Evolutionary conservation across 1,140 invertebrate species (phyloP), one percentile per base, ranked within the genome.

Genomic region (Lordiphosa clarofinis): DNA sequence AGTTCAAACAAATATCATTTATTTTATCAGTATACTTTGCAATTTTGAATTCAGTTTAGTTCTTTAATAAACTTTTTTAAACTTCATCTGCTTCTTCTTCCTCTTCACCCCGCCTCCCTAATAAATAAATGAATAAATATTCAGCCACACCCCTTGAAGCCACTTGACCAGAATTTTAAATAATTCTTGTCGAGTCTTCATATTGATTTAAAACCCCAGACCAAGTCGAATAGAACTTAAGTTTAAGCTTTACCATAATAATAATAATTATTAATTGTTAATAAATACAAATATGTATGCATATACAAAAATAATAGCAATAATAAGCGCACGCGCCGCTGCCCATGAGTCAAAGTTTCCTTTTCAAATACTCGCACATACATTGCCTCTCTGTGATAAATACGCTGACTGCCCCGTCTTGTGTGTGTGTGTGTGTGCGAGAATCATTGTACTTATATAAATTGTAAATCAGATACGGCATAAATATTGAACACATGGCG

Each of bases 401-500:
- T 31, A 8, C 28, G 8, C 28, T 2, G 28, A 31, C 28, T 31
- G 28, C 28, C 28, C 4, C 35, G n/a, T n/a, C n/a, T n/a, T n/a
- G n/a, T n/a, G 40, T 48, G n/a, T 52, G 10, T 36, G 15, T 38
- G 19, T 50, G 11, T 55, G 38, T 15, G 4, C 6, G 28, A 31
- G 28, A 31, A 31, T 31, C 28, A 31, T 31, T 36, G 44, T 39
- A 55, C 44, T 65, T 72, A 70, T 73, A 82, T 71, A 79, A 82
- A 79, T 79, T 79, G 75, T 81, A 79, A 81, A 82, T 82, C 76
- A 82, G 76, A 82, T 82, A 82, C 62, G 76, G 78, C 73, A 82
- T 76, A 82, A 76, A 82, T 82, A 82, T 82, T 82, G 76, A 82
- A 82, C 78, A 82, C 76, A 82, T 82, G 76, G 76, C 76, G 70